Evolutionary conservation across 2,113 vertebrate species (phyloP).

Genomic region (Paralichthys olivaceus): DNA sequence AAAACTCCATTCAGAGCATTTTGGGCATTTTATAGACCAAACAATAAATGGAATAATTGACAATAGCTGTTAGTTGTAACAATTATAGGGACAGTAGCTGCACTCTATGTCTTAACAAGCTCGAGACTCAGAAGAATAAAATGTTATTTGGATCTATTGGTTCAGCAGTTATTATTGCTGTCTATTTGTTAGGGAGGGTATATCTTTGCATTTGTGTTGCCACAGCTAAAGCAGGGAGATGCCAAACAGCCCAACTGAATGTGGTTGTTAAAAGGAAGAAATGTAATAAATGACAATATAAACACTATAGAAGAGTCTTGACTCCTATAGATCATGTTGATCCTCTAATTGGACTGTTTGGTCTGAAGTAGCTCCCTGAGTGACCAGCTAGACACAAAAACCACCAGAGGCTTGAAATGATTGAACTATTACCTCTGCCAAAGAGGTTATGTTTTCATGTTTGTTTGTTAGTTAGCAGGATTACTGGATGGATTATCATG

Average conservation of each 20-base stretch:
- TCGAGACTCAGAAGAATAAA: too few species aligned
- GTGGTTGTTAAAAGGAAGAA: background rate
- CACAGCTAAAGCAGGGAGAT: background rate
- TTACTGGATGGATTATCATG: too few species aligned
- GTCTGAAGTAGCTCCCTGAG: background rate
- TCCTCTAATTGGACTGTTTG: background rate
- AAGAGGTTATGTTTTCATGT: too few species aligned
- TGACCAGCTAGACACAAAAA: background rate
- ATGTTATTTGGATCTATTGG: background rate
- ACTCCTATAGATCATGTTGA: background rate
- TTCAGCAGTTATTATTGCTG: background rate
- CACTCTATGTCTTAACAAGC: background rate
- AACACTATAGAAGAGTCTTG: background rate
- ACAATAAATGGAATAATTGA: background rate
- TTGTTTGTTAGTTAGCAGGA: too few species aligned
- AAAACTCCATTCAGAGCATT: too few species aligned
- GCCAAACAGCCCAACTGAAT: background rate
- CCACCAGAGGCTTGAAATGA: background rate
- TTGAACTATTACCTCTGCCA: too few species aligned
- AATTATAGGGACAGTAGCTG: background rate
- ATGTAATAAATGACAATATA: background rate
- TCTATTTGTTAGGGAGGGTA: slow-evolving; percentile 2
- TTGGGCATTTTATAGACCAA: background rate
- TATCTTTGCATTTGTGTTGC: background rate
- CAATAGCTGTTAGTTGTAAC: background rate